Evolutionary conservation across 2,797 vertebrate species (phyloP).

Genomic region (Rhinatrema bivittatum): DNA sequence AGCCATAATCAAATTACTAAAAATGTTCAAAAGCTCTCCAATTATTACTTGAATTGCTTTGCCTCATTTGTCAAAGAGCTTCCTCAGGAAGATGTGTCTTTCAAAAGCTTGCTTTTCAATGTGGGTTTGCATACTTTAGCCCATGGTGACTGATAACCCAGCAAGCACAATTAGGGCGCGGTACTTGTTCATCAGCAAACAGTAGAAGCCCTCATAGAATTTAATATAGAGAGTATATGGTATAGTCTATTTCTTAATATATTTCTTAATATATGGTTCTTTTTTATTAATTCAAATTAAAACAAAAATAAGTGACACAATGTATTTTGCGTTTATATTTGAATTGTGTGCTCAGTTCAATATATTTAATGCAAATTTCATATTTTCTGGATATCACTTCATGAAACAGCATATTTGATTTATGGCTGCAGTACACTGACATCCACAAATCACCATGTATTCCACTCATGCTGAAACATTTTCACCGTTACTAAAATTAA

Average conservation of each 20-base stretch:
- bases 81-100: constrained; percentile 19
- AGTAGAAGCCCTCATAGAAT: constrained; percentile 22
- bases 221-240: constrained; percentile 7
- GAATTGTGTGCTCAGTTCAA: too few relatives aligned
- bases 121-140: constrained; percentile 7
- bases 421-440: too few relatives aligned
- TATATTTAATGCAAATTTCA: too few relatives aligned
- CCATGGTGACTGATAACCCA: constrained; percentile 19
- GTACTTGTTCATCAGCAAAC: too few relatives aligned
- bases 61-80: constrained; percentile 27
- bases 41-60: constrained; percentile 18
- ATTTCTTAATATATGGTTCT: constrained; percentile 23
- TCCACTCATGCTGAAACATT: too few relatives aligned
- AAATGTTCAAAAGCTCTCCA: constrained; percentile 16
- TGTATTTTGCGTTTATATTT: too few relatives aligned
- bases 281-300: constrained; percentile 14
- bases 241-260: constrained; percentile 15
- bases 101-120: neutral
- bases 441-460: too few relatives aligned
- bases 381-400: too few relatives aligned
- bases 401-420: too few relatives aligned
- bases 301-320: too few relatives aligned
- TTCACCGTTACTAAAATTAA: too few relatives aligned
- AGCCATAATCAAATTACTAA: constrained; percentile 32
- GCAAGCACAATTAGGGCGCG: constrained; percentile 36